Evolutionary conservation across 2,113 vertebrate species (phyloP).

Genomic region (Pontoporia blainvillei): DNA sequence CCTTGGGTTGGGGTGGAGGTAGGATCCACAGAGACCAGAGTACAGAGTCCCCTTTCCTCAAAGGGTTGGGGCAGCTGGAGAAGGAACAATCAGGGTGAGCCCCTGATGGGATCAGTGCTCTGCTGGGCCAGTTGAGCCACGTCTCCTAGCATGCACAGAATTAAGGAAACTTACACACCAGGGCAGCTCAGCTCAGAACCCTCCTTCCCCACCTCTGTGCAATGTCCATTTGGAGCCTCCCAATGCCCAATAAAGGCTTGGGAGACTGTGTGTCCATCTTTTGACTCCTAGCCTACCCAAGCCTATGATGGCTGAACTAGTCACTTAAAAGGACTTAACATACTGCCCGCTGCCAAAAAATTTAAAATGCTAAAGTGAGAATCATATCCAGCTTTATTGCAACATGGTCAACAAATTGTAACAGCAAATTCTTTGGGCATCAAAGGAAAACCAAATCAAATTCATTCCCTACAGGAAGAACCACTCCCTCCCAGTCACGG

Average conservation of each 20-base stretch:
- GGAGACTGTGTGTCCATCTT: background rate
- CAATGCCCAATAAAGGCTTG: background rate
- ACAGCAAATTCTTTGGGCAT: slow-evolving; percentile 66
- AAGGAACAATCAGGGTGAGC: background rate
- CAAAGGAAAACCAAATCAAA: slow-evolving; percentile 61
- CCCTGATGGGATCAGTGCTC: background rate
- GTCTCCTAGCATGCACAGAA: background rate
- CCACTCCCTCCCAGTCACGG: background rate
- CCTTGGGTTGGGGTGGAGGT: background rate
- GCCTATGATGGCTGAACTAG: background rate
- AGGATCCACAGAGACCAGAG: background rate
- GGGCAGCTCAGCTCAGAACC: background rate
- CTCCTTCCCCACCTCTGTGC: background rate
- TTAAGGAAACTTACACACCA: background rate
- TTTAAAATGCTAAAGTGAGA: slow-evolving; percentile 58
- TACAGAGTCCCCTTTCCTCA: background rate
- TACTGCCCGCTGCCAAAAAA: background rate
- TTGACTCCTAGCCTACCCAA: background rate
- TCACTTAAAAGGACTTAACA: background rate
- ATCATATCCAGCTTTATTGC: slow-evolving; percentile 71
- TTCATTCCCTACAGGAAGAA: slow-evolving; percentile 62
- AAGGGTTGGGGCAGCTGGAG: background rate
- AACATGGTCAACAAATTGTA: slow-evolving; percentile 70
- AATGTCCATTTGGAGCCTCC: background rate
- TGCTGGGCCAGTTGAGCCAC: background rate